Base-by-base conservation (phyloP, 2,888 invertebrate genomes). In the Microctonus brassicae region DNA sequence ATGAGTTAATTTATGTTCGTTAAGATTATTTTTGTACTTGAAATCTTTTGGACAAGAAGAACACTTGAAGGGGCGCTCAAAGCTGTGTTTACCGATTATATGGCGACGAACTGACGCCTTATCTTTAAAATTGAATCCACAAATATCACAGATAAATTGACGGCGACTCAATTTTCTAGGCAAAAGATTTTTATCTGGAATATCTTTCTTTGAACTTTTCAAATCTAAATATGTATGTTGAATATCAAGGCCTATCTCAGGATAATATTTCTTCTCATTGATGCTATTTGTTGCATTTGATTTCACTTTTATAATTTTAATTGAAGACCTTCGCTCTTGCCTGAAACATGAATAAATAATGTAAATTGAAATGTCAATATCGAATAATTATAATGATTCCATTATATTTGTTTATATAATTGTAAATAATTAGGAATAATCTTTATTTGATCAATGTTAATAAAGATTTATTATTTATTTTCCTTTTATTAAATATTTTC, bases 21-120 rank as follows among this genome's bases (percentile, higher is more conserved):
- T 83, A n/a, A 84, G 52, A 33, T 83, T 81, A 71, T 80, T 80
- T 9, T 83, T 83, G 70, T 82, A 81, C 29, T 83, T 82, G 70
- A 83, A 84, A 4, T 73, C 74, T 33, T 83, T 82, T 1, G 74
- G 60, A 39, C 83, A 84, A 7, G 47, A 29, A 0, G 70, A 52
- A 39, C 82, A 84, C 36, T 81, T 77, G 68, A 81, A 83, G 0
- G 80, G 80, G 0, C 83, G 77, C 42, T 78, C 78, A 33, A 77
- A 80, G 33, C 82, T 83, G 75, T 83, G 83, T 60, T 82, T 83
- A 70, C 80, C 81, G 42, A 67, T 79, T 36, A 83, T 79, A 52
- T 83, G 81, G 0, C 80, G 80, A 0, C 82, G 66, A 1, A 84
- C 80, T 61, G 81, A 81, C 52, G 78, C 81, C 61, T 79, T 80